Base-by-base conservation (phyloP, 2,113 vertebrate species). In the Rafetus swinhoei region DNA sequence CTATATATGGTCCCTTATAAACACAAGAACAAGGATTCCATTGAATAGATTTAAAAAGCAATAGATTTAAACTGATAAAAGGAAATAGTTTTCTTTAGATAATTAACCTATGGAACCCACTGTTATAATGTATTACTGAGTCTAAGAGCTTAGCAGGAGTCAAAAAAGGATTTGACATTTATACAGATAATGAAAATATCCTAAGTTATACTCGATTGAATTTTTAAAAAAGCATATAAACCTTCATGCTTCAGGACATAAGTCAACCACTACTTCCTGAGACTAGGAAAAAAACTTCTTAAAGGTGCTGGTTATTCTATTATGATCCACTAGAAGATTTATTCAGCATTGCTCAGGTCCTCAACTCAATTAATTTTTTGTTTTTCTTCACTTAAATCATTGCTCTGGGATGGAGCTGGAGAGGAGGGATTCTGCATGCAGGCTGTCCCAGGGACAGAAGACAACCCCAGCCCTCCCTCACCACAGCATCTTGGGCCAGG, bases 41-140 rank as follows among this genome's bases (percentile, higher is more conserved):
- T 45, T 76, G 22, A 45, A 45, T n/a, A n/a, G n/a, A n/a, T 60
- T 2, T 1, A 55, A 90, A 82, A 88, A 72, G 0, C 3, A 52
- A 19, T 57, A 5, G 2, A 24, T 3, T 72, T 82, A 59, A 74
- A 74, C 14, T 0, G 0, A 62, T 54, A 56, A 82, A 91, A 85
- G 25, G 2, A 84, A 21, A 21, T 87, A 82, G 1, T 8, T 56
- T 29, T 32, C 25, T 15, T 69, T 79, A 27, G 5, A 13, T 11
- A 32, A 0, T 56, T 87, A 76, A 2, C 7, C 52, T 57, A 24
- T 21, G 72, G 11, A 10, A 77, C 45, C 52, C 72, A 19, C 10
- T 82, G 45, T 15, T 60, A 25, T 4, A 74, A 21, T 3, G 6
- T 3, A 2, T 11, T 9, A 82, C 80, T 80, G 13, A 65, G 7